Evolutionary conservation across 2,113 vertebrate species (phyloP).

Genomic region (Mormyrus lacerda): DNA sequence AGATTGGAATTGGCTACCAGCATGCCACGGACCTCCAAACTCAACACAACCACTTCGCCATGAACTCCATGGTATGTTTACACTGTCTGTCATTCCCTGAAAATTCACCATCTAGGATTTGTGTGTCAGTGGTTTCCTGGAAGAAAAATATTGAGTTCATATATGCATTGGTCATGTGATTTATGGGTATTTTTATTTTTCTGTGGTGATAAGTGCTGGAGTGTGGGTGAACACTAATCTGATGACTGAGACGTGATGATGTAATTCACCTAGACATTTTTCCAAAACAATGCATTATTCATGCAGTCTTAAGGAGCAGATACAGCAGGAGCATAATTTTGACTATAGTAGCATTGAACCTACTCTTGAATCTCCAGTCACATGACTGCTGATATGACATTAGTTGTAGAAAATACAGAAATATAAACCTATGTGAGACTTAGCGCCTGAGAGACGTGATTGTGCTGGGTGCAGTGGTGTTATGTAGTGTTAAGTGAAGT

Average conservation of each 20-base stretch:
- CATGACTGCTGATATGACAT: neutral
- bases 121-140: neutral
- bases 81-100: neutral
- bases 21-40: constrained; percentile 95
- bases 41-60: constrained; percentile 97
- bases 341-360: neutral
- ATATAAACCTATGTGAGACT: neutral
- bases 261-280: neutral
- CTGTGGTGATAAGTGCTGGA: neutral
- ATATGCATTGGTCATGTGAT: neutral
- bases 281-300: neutral
- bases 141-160: neutral
- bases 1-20: constrained; percentile 91
- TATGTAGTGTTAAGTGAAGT: neutral
- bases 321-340: neutral
- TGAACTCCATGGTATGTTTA: constrained; percentile 93
- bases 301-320: neutral
- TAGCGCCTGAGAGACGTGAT: neutral
- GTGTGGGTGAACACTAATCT: too few species aligned
- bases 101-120: neutral
- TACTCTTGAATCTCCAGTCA: neutral
- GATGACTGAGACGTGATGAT: neutral
- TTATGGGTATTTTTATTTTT: neutral
- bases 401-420: neutral
- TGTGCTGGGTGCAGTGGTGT: neutral